These are phyloP conservation scores for Ramazzottius varieornatus DNA, from an alignment of 2,888 invertebrate species.

Conservation along the genomic window DNA sequence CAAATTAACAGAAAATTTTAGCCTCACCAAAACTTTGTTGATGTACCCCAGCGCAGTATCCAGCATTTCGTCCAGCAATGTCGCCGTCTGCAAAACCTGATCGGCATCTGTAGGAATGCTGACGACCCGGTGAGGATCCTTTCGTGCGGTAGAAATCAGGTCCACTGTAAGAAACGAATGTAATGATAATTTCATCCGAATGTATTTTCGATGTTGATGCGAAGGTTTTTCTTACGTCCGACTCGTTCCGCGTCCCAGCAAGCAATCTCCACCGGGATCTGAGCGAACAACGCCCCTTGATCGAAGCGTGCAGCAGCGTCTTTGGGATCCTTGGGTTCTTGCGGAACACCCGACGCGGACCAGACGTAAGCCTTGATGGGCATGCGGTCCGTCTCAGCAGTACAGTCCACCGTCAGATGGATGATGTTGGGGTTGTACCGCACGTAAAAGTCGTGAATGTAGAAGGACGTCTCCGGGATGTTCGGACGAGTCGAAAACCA, in stretches of 20 bases:
- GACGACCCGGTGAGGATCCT: neutral
- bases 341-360: neutral
- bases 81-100: neutral
- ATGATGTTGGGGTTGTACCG: neutral
- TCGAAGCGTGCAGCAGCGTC: neutral
- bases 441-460: conserved; percentile 2
- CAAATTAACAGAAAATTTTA: neutral
- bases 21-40: neutral
- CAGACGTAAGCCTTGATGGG: neutral
- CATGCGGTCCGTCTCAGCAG: neutral
- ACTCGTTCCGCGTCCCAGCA: conserved; percentile 3
- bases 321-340: neutral
- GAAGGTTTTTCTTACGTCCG: neutral
- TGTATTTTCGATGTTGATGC: too few species aligned
- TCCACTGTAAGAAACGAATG: neutral
- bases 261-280: neutral
- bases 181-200: too few species aligned
- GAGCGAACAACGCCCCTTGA: neutral
- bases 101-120: neutral
- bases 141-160: neutral
- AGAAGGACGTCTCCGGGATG: neutral
- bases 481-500: neutral
- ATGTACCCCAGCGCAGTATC: neutral
- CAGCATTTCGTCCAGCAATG: neutral
- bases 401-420: conserved; percentile 1